Percentiles rank a stretch among this genome's conserved stretches.
Evolutionary conservation across 2,797 vertebrate genomes (phyloP).

Genomic region (Bucorvus abyssinicus): DNA sequence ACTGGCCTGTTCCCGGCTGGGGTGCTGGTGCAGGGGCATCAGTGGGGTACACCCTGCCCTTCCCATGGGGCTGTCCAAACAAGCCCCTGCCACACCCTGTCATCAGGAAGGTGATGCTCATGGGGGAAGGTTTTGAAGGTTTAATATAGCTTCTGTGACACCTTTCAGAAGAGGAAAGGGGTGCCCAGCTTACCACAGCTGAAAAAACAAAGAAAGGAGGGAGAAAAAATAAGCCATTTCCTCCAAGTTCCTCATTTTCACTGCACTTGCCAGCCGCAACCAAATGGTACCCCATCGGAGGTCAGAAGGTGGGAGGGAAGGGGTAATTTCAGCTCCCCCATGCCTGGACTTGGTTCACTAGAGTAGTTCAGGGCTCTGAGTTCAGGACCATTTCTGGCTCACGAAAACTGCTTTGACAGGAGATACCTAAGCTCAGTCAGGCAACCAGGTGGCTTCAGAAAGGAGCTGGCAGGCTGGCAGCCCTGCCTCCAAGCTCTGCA

Average conservation of each 20-base stretch:
- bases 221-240: constrained; percentile 15
- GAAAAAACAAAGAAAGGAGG: constrained; percentile 45
- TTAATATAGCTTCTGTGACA: constrained; percentile 25
- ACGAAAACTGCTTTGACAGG: neutral
- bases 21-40: neutral
- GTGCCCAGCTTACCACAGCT: constrained; percentile 38
- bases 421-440: neutral
- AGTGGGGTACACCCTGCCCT: neutral
- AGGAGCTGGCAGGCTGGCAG: neutral
- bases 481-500: neutral
- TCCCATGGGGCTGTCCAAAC: neutral
- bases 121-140: neutral
- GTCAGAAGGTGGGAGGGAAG: neutral
- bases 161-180: constrained; percentile 47
- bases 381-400: neutral
- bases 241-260: constrained; percentile 32
- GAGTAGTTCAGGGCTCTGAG: neutral
- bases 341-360: rapidly evolving
- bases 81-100: neutral
- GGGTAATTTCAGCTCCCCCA: neutral
- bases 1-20: neutral
- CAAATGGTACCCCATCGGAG: neutral
- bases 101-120: neutral
- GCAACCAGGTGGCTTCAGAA: neutral
- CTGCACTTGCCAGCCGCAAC: neutral